These are phyloP conservation scores for Tetramorium alpestre DNA, from an alignment of 1,140 invertebrate genomes.

Conservation along the genomic window DNA sequence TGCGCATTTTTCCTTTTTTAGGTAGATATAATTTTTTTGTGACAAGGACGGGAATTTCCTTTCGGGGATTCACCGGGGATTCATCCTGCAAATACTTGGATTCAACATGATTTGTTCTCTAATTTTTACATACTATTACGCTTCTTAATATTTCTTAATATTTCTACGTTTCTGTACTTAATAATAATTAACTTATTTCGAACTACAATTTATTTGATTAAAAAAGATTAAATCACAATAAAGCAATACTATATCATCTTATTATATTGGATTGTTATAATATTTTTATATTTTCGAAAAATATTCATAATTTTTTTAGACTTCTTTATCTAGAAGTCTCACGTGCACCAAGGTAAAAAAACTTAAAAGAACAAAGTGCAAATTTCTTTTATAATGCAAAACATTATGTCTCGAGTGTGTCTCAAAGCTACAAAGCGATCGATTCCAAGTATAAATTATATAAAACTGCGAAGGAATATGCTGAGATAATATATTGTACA, in stretches of 20 bases:
- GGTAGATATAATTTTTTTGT: not conserved
- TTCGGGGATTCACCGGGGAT: not conserved
- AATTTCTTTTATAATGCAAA: not conserved
- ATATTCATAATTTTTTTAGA: not conserved
- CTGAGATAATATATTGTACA: not conserved
- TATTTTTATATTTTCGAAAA: not conserved
- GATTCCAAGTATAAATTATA: not conserved
- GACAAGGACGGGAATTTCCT: not conserved
- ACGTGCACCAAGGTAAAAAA: not conserved
- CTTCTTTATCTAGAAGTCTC: not conserved
- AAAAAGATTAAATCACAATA: not conserved
- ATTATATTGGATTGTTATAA: not conserved
- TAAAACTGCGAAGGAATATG: not conserved
- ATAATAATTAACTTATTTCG: not conserved
- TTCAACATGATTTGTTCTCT: not conserved
- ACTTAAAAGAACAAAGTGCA: conserved; percentile 9
- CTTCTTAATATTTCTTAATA: no score
- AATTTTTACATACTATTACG: not conserved
- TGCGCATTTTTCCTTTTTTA: not conserved
- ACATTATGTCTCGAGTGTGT: not conserved
- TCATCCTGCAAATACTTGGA: not conserved
- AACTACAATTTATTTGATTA: not conserved
- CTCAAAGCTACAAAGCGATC: not conserved
- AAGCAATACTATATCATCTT: not conserved
- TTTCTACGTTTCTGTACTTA: not conserved